Evolutionary conservation across 2,113 vertebrate genomes (phyloP).

Genomic region (Glareola pratincola): DNA sequence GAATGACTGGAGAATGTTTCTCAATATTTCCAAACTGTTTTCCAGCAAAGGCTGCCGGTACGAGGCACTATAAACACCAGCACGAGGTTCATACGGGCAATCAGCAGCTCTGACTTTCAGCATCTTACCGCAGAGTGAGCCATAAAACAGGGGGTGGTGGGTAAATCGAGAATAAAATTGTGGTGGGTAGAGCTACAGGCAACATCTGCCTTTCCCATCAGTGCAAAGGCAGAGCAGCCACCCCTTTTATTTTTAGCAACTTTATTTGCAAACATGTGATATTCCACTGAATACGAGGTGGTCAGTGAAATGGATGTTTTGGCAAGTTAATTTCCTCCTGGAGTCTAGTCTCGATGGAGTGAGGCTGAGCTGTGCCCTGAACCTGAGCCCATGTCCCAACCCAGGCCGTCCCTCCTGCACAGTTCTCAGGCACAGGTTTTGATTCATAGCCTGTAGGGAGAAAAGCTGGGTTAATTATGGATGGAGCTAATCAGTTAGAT

Average conservation of each 20-base stretch:
- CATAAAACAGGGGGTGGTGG: neutral
- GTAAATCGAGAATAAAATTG: slow-evolving; percentile 14
- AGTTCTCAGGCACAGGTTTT: neutral
- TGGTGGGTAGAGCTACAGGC: neutral
- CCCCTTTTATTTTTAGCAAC: slow-evolving; percentile 17
- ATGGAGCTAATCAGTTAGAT: neutral
- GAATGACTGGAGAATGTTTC: neutral
- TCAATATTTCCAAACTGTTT: slow-evolving; percentile 2
- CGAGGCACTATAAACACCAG: neutral
- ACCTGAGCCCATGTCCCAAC: neutral
- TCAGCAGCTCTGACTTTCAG: slow-evolving; percentile 21
- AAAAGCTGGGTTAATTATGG: neutral
- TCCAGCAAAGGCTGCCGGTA: neutral
- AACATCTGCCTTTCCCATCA: slow-evolving; percentile 49
- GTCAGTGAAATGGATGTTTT: slow-evolving; percentile 7
- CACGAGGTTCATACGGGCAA: neutral
- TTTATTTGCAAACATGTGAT: slow-evolving; percentile 32
- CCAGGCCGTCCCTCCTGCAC: accelerated
- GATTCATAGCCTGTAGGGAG: neutral
- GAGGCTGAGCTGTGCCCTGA: neutral
- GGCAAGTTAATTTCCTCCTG: neutral
- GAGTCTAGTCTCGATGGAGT: neutral
- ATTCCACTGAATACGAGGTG: neutral
- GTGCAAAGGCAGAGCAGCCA: neutral
- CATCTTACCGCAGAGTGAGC: neutral